Percentiles rank a stretch among this genome's conserved stretches.
Evolutionary conservation across 1,140 invertebrate genomes (phyloP).

Genomic region (Tetragonula clypearis): DNA sequence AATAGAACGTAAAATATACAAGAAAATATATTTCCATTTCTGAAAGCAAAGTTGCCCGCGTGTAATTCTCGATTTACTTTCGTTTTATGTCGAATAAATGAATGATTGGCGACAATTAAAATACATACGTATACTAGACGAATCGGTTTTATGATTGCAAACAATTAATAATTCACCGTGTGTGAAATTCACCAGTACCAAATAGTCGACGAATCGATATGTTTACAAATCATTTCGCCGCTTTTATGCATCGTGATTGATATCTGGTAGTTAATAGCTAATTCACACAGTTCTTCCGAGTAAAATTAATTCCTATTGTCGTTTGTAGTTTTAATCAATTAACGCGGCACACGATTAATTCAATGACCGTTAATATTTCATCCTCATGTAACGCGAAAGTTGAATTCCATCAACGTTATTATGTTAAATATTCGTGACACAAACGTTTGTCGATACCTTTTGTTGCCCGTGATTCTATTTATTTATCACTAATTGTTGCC

Average conservation of each 20-base stretch:
- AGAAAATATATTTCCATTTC: too few species aligned
- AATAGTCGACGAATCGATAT: neutral
- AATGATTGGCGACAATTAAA: neutral
- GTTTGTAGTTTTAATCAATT: neutral
- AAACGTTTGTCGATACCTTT: neutral
- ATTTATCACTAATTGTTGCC: neutral
- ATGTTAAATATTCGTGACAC: neutral
- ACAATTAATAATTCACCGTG: neutral
- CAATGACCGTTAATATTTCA: neutral
- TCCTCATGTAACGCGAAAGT: neutral
- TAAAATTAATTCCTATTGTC: neutral
- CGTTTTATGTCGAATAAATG: neutral
- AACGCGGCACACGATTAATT: neutral
- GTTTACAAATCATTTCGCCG: neutral
- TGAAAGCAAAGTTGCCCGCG: too few species aligned
- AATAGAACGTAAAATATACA: too few species aligned
- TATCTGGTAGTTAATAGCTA: neutral
- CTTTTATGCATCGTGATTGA: neutral
- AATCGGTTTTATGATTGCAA: neutral
- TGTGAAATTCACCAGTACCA: neutral
- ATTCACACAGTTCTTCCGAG: neutral
- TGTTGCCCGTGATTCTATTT: neutral
- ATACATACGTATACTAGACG: neutral
- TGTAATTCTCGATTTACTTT: neutral
- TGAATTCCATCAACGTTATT: neutral